A percentile compares a stretch with the other conserved stretches of the same genome.
phyloP scores from a whole-genome alignment of 2,113 vertebrate genomes.

The Ancistrus triradiatus region DNA sequence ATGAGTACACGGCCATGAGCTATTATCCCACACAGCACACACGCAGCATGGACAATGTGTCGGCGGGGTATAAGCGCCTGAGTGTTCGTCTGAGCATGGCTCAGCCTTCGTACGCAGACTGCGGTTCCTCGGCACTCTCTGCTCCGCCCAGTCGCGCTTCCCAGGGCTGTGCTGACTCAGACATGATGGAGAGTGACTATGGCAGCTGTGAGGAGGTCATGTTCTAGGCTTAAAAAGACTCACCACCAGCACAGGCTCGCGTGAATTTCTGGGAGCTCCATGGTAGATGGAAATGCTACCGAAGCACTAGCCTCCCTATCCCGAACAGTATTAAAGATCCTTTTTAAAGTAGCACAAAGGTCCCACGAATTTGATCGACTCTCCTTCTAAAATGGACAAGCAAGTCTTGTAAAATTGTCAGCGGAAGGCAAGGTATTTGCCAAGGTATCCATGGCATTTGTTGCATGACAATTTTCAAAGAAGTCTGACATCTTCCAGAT shows the following conservation, averaged over 20 bases:
- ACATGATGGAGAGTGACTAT: conserved; percentile 91
- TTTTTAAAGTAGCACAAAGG: neutral
- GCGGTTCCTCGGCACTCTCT: conserved; percentile 56
- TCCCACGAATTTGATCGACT: neutral
- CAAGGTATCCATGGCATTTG: too few species aligned
- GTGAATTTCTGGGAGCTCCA: conserved; percentile 16
- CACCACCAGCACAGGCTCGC: neutral
- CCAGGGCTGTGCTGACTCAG: conserved; percentile 73
- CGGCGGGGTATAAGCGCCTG: conserved; percentile 78
- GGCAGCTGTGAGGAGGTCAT: conserved; percentile 98
- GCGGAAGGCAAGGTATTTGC: neutral
- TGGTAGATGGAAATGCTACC: conserved; percentile 13
- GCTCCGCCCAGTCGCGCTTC: conserved; percentile 57
- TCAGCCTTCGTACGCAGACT: conserved; percentile 84
- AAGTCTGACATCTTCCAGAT: too few species aligned
- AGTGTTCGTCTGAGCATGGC: conserved; percentile 88
- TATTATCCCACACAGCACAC: conserved; percentile 85
- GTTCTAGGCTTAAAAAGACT: conserved; percentile 69
- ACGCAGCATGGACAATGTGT: conserved; percentile 66
- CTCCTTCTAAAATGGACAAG: neutral
- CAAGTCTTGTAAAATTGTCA: neutral
- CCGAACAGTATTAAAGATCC: conserved; percentile 41
- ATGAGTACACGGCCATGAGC: conserved; percentile 91
- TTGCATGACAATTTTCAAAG: too few species aligned
- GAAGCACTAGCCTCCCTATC: conserved; percentile 21